Evolutionary conservation across 1,140 invertebrate genomes (phyloP).

Genomic region (Drosophila guanche): DNA sequence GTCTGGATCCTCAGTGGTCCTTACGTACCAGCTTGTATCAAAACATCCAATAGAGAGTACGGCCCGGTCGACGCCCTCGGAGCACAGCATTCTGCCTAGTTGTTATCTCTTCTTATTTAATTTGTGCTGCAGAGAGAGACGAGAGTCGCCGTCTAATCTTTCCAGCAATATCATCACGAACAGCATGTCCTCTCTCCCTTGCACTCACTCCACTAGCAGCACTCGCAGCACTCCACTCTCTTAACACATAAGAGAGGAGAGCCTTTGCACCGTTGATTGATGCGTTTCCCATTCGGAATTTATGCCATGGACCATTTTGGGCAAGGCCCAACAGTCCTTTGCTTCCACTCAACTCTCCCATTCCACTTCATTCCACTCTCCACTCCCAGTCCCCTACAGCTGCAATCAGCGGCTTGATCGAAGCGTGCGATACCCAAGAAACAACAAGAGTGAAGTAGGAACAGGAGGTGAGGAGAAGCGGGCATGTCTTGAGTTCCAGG

Average conservation of each 20-base stretch:
- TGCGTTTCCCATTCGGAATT: constrained; percentile 81
- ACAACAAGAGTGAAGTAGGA: constrained; percentile 29
- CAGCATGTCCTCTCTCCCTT: constrained; percentile 1
- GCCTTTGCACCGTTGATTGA: constrained; percentile 68
- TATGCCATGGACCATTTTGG: constrained; percentile 80
- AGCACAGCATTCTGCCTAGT: constrained; percentile 49
- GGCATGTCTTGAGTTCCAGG: constrained; percentile 48
- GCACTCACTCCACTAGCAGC: not conserved
- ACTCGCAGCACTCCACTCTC: constrained; percentile 14
- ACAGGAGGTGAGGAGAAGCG: constrained; percentile 14
- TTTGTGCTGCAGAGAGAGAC: constrained; percentile 54
- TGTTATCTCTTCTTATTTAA: constrained; percentile 81
- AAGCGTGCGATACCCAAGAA: constrained; percentile 70
- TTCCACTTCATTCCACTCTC: not conserved
- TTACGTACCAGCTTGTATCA: no score
- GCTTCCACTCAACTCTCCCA: not conserved
- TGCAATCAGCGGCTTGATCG: constrained; percentile 72
- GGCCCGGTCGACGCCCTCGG: no score
- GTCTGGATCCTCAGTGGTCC: no score
- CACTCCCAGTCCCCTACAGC: constrained; percentile 54
- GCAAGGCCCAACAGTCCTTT: constrained; percentile 46
- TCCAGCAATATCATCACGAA: constrained; percentile 77
- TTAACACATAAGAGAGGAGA: constrained; percentile 36
- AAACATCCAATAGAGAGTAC: no score
- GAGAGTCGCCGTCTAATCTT: constrained; percentile 62